phyloP scores from a whole-genome alignment of 2,888 invertebrate genomes.

The Metalampra italica region DNA sequence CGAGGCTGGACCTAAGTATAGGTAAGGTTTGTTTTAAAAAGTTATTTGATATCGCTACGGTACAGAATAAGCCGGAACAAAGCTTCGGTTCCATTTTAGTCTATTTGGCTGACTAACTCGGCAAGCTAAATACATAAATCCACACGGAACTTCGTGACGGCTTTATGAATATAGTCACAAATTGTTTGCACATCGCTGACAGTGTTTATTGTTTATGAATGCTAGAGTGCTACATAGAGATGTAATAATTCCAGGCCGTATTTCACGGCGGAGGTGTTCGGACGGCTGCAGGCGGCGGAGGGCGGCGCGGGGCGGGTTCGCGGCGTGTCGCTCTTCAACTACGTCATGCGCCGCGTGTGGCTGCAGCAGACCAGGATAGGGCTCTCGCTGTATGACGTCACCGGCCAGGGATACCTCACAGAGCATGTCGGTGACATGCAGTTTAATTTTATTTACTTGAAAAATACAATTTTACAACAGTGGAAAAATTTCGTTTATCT shows the following conservation, averaged over 20 bases:
- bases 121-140: too few species aligned
- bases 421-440: constrained; percentile 87
- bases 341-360: constrained; percentile 97
- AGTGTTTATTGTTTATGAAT: too few species aligned
- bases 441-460: neutral
- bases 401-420: constrained; percentile 93
- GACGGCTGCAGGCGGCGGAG: constrained; percentile 91
- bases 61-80: too few species aligned
- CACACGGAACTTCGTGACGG: too few species aligned
- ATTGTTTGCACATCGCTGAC: too few species aligned
- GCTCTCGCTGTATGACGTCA: constrained; percentile 93
- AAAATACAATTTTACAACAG: too few species aligned
- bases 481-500: too few species aligned
- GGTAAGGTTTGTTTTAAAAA: constrained; percentile 60
- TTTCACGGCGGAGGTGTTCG: constrained; percentile 92
- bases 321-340: constrained; percentile 94
- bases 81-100: too few species aligned
- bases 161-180: too few species aligned
- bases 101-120: too few species aligned
- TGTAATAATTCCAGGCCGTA: constrained; percentile 86
- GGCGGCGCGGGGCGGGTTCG: constrained; percentile 89
- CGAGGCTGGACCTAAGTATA: constrained; percentile 86
- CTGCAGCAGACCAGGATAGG: constrained; percentile 96
- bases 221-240: too few species aligned
- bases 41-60: neutral